Evolutionary conservation across 2,888 invertebrate species (phyloP).

Genomic region (Orthosia cruda): DNA sequence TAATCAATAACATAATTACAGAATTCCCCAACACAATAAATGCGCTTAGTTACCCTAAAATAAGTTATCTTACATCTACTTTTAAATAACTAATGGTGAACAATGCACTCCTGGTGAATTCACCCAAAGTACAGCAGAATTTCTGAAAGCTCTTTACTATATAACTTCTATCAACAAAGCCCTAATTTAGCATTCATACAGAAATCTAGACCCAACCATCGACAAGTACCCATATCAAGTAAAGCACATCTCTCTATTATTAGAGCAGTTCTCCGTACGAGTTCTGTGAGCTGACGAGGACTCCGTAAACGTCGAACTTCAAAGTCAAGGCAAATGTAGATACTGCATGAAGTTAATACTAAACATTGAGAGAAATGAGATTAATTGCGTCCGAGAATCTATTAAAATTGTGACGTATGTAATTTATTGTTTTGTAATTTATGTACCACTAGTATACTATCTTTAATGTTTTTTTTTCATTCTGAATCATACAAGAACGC

Average conservation of each 20-base stretch:
- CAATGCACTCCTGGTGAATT: too few species aligned
- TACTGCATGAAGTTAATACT: conserved; percentile 8
- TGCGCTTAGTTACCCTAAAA: too few species aligned
- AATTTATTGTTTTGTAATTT: too few species aligned
- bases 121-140: too few species aligned
- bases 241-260: conserved; percentile 40
- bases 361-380: neutral
- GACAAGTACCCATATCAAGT: neutral
- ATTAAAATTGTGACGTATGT: neutral
- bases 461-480: too few species aligned
- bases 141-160: too few species aligned
- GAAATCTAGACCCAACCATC: neutral
- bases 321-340: conserved; percentile 36
- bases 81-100: too few species aligned
- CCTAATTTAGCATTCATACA: neutral
- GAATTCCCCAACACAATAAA: too few species aligned
- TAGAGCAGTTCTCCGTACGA: conserved; percentile 52
- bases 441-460: too few species aligned
- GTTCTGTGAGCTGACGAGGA: conserved; percentile 20
- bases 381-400: neutral
- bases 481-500: conserved; percentile 16
- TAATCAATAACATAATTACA: too few species aligned
- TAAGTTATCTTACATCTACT: too few species aligned
- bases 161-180: neutral
- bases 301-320: conserved; percentile 51